Percentiles rank a stretch among this genome's conserved stretches.
Conservation (phyloP, 92 coral and sea anemone genomes). For the Parazoanthus atlanticus region DNA sequence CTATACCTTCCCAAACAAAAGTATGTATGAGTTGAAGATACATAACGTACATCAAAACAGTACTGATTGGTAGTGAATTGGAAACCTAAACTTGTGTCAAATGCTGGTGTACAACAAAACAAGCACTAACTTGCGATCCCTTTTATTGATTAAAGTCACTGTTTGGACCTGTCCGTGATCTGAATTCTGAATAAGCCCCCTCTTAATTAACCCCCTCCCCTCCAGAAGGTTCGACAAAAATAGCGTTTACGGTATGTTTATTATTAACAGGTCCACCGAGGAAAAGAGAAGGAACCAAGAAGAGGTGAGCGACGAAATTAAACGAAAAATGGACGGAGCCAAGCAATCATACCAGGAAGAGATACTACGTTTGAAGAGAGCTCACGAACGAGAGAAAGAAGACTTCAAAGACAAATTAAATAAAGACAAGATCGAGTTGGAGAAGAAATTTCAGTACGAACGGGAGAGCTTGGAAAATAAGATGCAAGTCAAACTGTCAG, state of each 20-base stretch:
- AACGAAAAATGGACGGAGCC: slow-evolving; percentile 48
- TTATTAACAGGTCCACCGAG: slow-evolving; percentile 56
- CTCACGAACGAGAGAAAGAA: slow-evolving; percentile 50
- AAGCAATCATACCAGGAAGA: slow-evolving; percentile 44
- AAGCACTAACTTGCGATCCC: no score
- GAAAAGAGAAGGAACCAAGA: slow-evolving; percentile 71
- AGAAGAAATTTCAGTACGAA: slow-evolving; percentile 33
- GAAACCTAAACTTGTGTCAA: no score
- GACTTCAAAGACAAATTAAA: slow-evolving; percentile 50
- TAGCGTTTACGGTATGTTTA: slow-evolving; percentile 22
- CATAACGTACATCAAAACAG: no score
- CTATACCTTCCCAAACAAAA: no score
- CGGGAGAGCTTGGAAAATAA: slow-evolving; percentile 31
- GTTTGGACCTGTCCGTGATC: no score
- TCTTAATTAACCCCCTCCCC: no score
- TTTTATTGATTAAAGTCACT: no score
- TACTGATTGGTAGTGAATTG: no score
- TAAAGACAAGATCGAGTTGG: slow-evolving; percentile 47
- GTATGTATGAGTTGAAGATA: no score
- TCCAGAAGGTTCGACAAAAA: no score
- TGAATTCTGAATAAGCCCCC: no score
- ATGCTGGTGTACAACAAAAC: no score
- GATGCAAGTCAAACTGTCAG: slow-evolving; percentile 28
- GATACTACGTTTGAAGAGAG: slow-evolving; percentile 47
- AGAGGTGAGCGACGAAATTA: slow-evolving; percentile 48